Evolutionary conservation across 2,797 vertebrate species (phyloP).

Genomic region (Arnoldichthys spilopterus): DNA sequence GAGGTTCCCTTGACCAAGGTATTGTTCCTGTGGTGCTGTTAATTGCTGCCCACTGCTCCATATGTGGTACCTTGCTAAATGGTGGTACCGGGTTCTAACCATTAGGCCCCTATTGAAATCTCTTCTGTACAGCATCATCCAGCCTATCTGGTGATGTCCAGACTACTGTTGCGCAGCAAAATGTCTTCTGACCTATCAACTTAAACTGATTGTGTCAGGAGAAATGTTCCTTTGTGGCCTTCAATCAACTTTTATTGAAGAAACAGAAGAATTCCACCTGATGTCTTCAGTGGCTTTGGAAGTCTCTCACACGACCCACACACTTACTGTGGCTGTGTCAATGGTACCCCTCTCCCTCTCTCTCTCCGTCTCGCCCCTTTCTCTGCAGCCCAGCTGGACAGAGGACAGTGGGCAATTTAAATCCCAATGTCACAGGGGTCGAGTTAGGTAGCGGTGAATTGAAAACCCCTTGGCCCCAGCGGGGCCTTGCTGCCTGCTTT

Average conservation of each 20-base stretch:
- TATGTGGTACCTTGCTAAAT: too few relatives aligned
- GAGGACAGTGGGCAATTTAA: slow-evolving; percentile 35
- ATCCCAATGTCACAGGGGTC: slow-evolving; percentile 38
- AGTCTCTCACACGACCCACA: background rate
- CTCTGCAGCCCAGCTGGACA: background rate
- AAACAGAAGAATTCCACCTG: background rate
- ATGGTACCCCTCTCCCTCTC: background rate
- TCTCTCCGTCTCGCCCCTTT: background rate
- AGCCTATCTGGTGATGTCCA: background rate
- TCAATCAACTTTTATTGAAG: background rate
- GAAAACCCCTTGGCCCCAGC: slow-evolving; percentile 36
- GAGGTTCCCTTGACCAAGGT: too few relatives aligned
- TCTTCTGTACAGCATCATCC: background rate
- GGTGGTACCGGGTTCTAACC: too few relatives aligned
- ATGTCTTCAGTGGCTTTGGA: slow-evolving; percentile 2
- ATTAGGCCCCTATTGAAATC: too few relatives aligned
- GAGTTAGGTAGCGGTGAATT: background rate
- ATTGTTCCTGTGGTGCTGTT: too few relatives aligned
- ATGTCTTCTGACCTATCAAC: background rate
- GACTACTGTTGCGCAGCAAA: slow-evolving; percentile 14
- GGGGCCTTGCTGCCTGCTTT: slow-evolving; percentile 18
- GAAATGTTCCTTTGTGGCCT: background rate
- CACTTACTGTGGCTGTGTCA: background rate
- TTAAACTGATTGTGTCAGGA: background rate
- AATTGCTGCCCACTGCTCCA: too few relatives aligned